Evolutionary conservation across 2,797 vertebrate species (phyloP), one percentile per base, ranked within the genome.

Genomic region (Neomorphus geoffroyi): DNA sequence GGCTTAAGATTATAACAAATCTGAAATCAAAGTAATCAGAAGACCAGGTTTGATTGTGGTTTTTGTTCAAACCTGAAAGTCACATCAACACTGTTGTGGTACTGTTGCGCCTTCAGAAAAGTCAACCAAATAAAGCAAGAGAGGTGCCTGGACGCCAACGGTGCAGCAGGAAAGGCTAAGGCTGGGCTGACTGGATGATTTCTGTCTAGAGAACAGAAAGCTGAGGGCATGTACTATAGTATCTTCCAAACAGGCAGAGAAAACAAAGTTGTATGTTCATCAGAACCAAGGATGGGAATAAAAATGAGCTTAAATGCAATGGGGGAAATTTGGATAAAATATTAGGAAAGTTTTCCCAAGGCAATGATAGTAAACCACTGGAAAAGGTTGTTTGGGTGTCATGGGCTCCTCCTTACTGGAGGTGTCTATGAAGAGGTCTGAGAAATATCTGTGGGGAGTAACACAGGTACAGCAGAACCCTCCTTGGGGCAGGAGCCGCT

Each of bases 1-100:
- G 71, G 50, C 10, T 77, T 58, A 60, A 62, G 10, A 5, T 60
- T 54, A 3, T n/a, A 65, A 37, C 10, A 15, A 24, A 12, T 27
- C 24, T 87, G 30, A 39, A 33, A 45, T 35, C 7, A 80, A 78
- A 70, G 53, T 46, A 7, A 70, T 28, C 23, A 56, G 51, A 75
- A 27, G 5, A 74, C 17, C 18, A 21, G 14, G 5, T 51, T 53
- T 64, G 48, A 21, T 33, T 56, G 27, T 80, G 17, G 6, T 32
- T 69, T 74, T 57, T 27, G 17, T 72, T 75, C 32, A 57, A 58
- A 79, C 16, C 23, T 64, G 65, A 51, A 80, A 71, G 41, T 27
- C 13, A 3, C 18, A 69, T 5, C 3, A 14, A 13, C 6, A 4
- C 13, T 56, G 4, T 23, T 6, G 7, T 1, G 0, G 30, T 75